These are phyloP conservation scores for Phocides pigmalion DNA, from an alignment of 1,140 invertebrate genomes.

Conservation along the genomic window DNA sequence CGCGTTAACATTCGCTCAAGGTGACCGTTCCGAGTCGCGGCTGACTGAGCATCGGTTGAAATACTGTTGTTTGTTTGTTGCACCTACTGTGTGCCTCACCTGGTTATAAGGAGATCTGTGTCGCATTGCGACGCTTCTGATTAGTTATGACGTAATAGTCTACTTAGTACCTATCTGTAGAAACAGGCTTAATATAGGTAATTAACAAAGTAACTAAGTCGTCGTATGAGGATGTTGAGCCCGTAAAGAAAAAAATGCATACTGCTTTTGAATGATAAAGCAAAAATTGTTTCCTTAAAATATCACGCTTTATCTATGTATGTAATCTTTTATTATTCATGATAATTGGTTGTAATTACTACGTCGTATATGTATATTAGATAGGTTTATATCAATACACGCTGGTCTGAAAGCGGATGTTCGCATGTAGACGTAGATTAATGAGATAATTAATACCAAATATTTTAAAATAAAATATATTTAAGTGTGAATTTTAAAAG, in stretches of 20 bases:
- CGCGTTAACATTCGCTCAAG: slow-evolving; percentile 79
- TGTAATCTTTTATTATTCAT: background rate
- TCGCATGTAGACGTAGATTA: slow-evolving; percentile 2
- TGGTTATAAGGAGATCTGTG: slow-evolving; percentile 39
- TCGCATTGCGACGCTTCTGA: slow-evolving; percentile 32
- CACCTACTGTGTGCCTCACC: slow-evolving; percentile 47
- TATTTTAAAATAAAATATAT: background rate
- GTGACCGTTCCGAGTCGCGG: slow-evolving; percentile 73
- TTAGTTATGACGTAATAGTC: slow-evolving; percentile 30
- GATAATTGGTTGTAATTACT: background rate
- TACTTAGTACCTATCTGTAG: background rate
- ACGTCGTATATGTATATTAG: too few species aligned
- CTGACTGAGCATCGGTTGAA: slow-evolving; percentile 72
- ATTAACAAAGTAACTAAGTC: too few species aligned
- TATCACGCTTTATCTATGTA: background rate
- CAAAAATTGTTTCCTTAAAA: too few species aligned
- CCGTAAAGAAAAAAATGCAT: too few species aligned
- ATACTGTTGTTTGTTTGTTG: slow-evolving; percentile 43
- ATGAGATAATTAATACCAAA: slow-evolving; percentile 8
- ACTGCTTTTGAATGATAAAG: too few species aligned
- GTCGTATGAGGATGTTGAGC: too few species aligned
- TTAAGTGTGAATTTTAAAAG: too few species aligned
- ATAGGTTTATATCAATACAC: background rate
- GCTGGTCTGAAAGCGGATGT: background rate
- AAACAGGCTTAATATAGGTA: too few species aligned